A percentile compares a stretch with the other conserved stretches of the same genome.
phyloP scores from a whole-genome alignment of 2,888 invertebrate genomes.

The Prenolepis imparis region DNA sequence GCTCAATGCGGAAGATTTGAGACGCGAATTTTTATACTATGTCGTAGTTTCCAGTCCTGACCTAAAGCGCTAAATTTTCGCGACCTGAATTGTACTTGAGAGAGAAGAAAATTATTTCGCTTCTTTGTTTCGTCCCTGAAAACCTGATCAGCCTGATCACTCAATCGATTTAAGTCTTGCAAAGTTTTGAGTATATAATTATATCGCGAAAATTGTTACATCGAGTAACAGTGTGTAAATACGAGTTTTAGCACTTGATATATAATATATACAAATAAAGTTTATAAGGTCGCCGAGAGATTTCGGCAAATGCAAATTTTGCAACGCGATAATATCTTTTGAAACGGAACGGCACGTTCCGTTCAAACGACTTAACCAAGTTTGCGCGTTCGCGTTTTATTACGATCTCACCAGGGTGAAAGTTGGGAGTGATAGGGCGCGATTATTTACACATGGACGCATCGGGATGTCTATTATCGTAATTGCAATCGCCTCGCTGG shows the following conservation, averaged over 20 bases:
- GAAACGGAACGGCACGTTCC: neutral
- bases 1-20: neutral
- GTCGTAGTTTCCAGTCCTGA: neutral
- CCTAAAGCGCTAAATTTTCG: neutral
- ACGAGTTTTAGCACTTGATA: neutral
- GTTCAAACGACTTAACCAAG: constrained; percentile 8
- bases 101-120: neutral
- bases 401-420: neutral
- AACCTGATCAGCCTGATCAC: neutral
- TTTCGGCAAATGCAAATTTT: neutral
- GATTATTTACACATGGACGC: constrained; percentile 30
- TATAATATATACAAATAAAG: neutral
- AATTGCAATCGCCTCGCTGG: constrained; percentile 34
- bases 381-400: constrained; percentile 31
- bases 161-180: no score
- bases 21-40: neutral
- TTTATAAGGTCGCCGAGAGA: neutral
- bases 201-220: no score
- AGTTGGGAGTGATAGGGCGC: constrained; percentile 2
- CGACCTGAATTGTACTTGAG: neutral
- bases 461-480: constrained; percentile 21
- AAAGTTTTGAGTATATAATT: no score
- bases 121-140: neutral
- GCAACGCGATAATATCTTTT: neutral
- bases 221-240: neutral